Evolutionary conservation across 2,797 vertebrate genomes (phyloP).

Genomic region (Phoxinus dragarum): DNA sequence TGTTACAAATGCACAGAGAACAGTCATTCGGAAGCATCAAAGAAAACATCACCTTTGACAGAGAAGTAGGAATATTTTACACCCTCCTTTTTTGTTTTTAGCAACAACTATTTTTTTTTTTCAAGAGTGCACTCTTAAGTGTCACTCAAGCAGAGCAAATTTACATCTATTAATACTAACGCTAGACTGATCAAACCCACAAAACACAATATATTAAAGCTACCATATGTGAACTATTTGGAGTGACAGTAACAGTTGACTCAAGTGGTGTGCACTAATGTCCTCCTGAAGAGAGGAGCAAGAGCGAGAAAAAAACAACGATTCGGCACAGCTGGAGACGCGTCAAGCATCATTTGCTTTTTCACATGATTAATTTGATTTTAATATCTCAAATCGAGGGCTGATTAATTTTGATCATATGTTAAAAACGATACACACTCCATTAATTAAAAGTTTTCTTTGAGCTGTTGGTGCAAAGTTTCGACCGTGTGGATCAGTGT

Average conservation of each 20-base stretch:
- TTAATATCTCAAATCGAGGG: conserved; percentile 99
- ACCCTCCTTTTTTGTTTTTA: neutral
- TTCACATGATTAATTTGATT: conserved; percentile 99
- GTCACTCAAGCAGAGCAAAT: conserved; percentile 37
- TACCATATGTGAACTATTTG: conserved; percentile 49
- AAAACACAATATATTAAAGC: conserved; percentile 56
- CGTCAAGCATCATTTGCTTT: conserved; percentile 99
- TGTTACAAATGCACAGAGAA: conserved; percentile 23
- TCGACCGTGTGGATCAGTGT: conserved; percentile 74
- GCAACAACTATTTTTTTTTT: neutral
- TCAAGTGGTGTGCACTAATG: conserved; percentile 98
- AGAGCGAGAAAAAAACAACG: conserved; percentile 86
- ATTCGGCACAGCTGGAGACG: conserved; percentile 97
- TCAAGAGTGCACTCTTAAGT: neutral
- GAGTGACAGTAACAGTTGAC: conserved; percentile 99
- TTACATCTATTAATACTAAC: conserved; percentile 43
- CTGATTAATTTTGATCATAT: conserved; percentile 99
- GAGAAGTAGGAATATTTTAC: conserved; percentile 14
- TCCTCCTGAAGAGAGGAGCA: conserved; percentile 93
- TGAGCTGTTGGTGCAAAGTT: conserved; percentile 79
- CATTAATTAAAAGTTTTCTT: conserved; percentile 93
- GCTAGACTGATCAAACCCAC: conserved; percentile 52
- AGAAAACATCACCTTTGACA: conserved; percentile 21
- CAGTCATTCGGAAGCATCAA: neutral
- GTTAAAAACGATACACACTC: conserved; percentile 94